Conservation (phyloP, 2,113 vertebrate species). For the Dasyurus viverrinus region DNA sequence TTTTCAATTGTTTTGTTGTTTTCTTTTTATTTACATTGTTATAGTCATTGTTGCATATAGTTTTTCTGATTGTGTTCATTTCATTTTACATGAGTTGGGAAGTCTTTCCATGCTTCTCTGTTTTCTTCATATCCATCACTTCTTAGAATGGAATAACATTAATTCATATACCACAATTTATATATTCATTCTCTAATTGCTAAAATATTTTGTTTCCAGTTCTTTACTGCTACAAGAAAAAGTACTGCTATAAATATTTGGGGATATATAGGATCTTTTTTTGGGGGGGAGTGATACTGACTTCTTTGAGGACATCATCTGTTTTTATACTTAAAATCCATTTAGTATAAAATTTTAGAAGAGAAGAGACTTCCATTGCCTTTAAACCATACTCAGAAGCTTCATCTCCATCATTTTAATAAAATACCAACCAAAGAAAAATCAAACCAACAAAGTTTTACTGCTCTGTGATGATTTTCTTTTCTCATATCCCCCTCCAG, state of each 20-base stretch:
- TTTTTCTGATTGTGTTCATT: background rate
- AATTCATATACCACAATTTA: background rate
- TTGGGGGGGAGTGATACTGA: background rate
- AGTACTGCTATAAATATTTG: background rate
- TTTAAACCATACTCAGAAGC: background rate
- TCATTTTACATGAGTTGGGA: background rate
- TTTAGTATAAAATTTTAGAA: background rate
- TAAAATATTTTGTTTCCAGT: background rate
- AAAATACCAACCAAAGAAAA: background rate
- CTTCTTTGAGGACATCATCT: background rate
- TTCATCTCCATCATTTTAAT: background rate
- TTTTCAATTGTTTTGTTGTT: background rate
- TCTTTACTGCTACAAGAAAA: background rate
- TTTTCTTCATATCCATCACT: background rate
- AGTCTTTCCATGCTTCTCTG: background rate
- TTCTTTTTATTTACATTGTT: background rate
- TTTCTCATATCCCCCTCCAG: rapidly evolving
- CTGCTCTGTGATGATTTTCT: rapidly evolving
- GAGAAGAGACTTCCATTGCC: background rate
- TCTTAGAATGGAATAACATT: background rate
- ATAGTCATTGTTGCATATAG: background rate
- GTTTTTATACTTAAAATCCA: background rate
- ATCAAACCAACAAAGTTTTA: background rate
- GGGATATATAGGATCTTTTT: background rate
- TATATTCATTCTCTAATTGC: background rate